A percentile compares a stretch with the other conserved stretches of the same genome.
Evolutionary conservation across 2,113 vertebrate genomes (phyloP).

Genomic region (Apus apus): DNA sequence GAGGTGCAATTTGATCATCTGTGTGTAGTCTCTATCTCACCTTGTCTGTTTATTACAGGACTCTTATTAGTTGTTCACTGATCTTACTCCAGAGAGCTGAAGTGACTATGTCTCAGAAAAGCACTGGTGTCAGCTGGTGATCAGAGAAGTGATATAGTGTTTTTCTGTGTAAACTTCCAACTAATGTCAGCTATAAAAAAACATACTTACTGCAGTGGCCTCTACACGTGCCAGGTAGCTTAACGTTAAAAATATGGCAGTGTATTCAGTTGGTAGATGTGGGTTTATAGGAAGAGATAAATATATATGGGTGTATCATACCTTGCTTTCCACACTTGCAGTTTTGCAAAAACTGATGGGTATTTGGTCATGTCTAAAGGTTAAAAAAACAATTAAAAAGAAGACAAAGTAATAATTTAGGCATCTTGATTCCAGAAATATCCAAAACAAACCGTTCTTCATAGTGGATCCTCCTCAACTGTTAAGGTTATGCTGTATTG

Average conservation of each 20-base stretch:
- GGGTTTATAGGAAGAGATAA: not conserved
- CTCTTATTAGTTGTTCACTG: constrained; percentile 75
- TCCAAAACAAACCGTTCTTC: not conserved
- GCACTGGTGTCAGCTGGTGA: constrained; percentile 53
- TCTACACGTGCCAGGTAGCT: not conserved
- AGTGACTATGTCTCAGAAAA: constrained; percentile 69
- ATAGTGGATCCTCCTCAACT: not conserved
- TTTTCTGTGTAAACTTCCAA: constrained; percentile 42
- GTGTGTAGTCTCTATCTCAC: constrained; percentile 70
- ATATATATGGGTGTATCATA: not conserved
- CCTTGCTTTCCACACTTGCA: not conserved
- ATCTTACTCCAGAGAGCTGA: constrained; percentile 75
- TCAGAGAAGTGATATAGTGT: constrained; percentile 21
- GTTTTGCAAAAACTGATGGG: not conserved
- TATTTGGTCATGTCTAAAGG: not conserved
- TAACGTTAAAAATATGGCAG: not conserved
- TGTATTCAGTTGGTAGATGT: not conserved
- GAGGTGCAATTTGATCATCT: constrained; percentile 71
- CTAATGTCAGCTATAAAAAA: not conserved
- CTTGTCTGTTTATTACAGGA: constrained; percentile 73
- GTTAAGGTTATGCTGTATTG: not conserved
- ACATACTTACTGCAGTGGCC: not conserved
- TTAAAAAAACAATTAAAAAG: not conserved
- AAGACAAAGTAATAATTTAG: not conserved
- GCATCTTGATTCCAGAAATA: not conserved